Base-by-base conservation (phyloP, 1,140 invertebrate species). In the Phymastichus coffea region DNA sequence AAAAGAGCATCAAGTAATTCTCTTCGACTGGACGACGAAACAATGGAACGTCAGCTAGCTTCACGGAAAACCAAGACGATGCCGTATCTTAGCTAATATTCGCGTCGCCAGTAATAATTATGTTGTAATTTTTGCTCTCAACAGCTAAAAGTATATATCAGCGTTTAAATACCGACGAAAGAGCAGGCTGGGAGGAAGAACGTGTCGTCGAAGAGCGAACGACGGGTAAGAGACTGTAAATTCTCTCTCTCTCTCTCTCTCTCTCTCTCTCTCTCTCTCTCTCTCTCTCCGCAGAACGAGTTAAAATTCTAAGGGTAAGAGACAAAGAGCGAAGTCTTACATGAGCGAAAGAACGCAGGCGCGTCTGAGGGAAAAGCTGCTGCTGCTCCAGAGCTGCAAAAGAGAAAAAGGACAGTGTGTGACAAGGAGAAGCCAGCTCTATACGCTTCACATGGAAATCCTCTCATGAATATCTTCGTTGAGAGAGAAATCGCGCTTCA, bases 401-500 rank as follows among this genome's bases (percentile, higher is more conserved):
- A 20, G 26, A 43, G 10, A 30, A 12, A 44, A 19, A 30, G 9
- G 40, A 41, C 17, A 23, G 33, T 23, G 12, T 23, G 26, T 33
- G 52, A 54, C 26, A 54, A 47, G 47, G 47, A 49, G 48, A 51
- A 47, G n/a, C 20, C 23, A 10, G 19, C n/a, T n/a, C 35, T 57
- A 23, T 22, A 14, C 46, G 35, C 49, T 57, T 57, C 44, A 49
- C 23, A 38, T 40, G 35, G 35, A 57, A 57, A 57, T 57, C 47
- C 55, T 49, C 55, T 57, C 46, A 40, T 49, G 55, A 57, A 57
- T 49, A 49, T 57, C 46, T 26, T 48, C 55, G 49, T n/a, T n/a
- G n/a, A n/a, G n/a, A n/a, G n/a, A n/a, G n/a, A n/a, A n/a, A n/a
- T n/a, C n/a, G n/a, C n/a, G n/a, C n/a, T n/a, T n/a, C n/a, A n/a